These are phyloP conservation scores for Irena cyanogastra DNA, from an alignment of 2,113 vertebrate genomes.

Conservation along the genomic window DNA sequence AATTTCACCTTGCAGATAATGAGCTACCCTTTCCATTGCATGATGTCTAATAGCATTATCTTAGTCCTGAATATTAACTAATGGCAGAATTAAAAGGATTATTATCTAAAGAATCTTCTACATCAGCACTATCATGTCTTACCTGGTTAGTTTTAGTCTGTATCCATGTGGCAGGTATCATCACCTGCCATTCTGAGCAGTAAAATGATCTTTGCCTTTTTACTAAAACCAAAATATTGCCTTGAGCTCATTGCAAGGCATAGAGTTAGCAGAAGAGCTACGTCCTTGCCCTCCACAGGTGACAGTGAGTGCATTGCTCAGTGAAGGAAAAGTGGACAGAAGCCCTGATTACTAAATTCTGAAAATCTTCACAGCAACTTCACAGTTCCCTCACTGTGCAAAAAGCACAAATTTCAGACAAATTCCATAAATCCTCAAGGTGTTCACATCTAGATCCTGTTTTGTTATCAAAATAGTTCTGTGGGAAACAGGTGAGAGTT, in stretches of 20 bases:
- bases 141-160: not conserved
- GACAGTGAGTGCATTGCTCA: not conserved
- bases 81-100: not conserved
- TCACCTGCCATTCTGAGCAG: not conserved
- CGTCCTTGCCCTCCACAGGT: not conserved
- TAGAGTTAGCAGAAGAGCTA: not conserved
- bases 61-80: not conserved
- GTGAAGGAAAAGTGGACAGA: not conserved
- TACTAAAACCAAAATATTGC: not conserved
- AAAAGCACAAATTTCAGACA: not conserved
- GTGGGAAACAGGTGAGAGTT: not conserved
- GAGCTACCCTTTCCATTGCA: not conserved
- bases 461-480: not conserved
- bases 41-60: not conserved
- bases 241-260: not conserved
- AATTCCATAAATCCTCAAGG: not conserved
- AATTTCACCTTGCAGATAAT: not conserved
- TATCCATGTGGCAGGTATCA: not conserved
- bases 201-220: not conserved
- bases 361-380: not conserved
- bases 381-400: not conserved
- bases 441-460: not conserved
- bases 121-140: not conserved
- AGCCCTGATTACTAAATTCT: not conserved
- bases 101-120: not conserved